Evolutionary conservation across 2,888 invertebrate genomes (phyloP).

Genomic region (Melanostoma mellinum): DNA sequence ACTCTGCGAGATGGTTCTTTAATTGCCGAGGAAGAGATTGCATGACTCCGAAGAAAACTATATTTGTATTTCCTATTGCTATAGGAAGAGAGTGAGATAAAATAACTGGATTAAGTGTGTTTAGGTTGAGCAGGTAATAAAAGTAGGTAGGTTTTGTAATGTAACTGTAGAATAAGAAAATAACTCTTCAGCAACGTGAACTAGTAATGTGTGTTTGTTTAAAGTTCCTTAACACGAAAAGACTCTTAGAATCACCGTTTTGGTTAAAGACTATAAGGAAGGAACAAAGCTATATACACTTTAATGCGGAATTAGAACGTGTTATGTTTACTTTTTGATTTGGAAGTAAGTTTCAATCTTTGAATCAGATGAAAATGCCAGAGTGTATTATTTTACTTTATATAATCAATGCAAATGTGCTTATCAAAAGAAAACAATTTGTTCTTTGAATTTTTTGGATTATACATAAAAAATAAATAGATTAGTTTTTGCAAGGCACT

Average conservation of each 20-base stretch:
- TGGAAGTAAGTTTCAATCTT: not conserved
- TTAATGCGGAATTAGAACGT: constrained; percentile 10
- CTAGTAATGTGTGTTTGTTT: constrained; percentile 43
- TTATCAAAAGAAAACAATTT: too few relatives aligned
- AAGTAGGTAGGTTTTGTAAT: constrained; percentile 69
- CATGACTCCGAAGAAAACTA: constrained; percentile 46
- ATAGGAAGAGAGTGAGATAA: constrained; percentile 66
- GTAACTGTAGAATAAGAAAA: constrained; percentile 53
- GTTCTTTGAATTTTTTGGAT: too few relatives aligned
- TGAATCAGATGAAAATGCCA: not conserved
- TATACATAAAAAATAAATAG: too few relatives aligned
- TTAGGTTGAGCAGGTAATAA: constrained; percentile 60
- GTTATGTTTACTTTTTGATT: constrained; percentile 12
- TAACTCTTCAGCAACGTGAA: constrained; percentile 16
- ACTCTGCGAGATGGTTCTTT: constrained; percentile 30
- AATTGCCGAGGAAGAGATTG: constrained; percentile 46
- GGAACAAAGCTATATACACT: not conserved
- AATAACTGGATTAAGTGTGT: constrained; percentile 70
- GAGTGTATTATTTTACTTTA: not conserved
- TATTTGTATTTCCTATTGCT: constrained; percentile 51
- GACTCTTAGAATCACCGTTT: constrained; percentile 30
- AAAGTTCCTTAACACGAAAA: constrained; percentile 56
- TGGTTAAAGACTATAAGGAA: constrained; percentile 5
- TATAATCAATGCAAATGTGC: not conserved
- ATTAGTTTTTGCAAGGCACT: too few relatives aligned